Base-by-base conservation (phyloP, 2,797 vertebrate genomes). In the Huso huso region DNA sequence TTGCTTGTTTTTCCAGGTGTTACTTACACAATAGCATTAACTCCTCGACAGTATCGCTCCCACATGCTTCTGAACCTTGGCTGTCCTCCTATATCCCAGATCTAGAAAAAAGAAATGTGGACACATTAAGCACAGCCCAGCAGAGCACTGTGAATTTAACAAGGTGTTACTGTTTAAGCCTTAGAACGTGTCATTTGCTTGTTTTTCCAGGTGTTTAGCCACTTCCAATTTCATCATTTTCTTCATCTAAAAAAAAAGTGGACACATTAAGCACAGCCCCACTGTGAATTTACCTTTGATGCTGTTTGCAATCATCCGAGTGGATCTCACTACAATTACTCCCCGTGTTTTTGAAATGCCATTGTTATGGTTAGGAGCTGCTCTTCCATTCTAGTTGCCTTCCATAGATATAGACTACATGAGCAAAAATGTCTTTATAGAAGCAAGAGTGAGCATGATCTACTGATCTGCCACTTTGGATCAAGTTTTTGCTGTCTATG, bases 11-110 rank as follows among this genome's bases (percentile, higher is more conserved):
- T 37, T 37, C 37, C n/a, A 62, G 11, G 23, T 23, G 59, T 66
- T 69, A 86, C 95, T 95, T 87, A 99, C 96, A 99, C 96, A 73
- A 98, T 98, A 65, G 96, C 96, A 63, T 99, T 99, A 72, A 99
- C 96, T 69, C 96, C 96, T 84, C 96, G 82, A 82, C 96, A 99
- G 72, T 99, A 98, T 66, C 95, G 92, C 72, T 98, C 96, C 96
- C 96, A 99, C 96, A 99, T 99, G 90, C 96, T 99, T 79, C 96
- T 91, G 89, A 99, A 99, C 70, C 96, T 91, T 13, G 96, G 96
- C 68, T 98, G 96, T 74, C 96, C 96, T 72, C 96, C 96, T 79
- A 99, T 99, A 83, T 99, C 96, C 96, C 96, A 99, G 70, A 99
- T 95, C 96, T 99, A 80, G 48, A 65, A 23, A 1, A 18, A 10